phyloP scores from a whole-genome alignment of 1,140 invertebrate genomes.

The Magallana ariakensis region DNA sequence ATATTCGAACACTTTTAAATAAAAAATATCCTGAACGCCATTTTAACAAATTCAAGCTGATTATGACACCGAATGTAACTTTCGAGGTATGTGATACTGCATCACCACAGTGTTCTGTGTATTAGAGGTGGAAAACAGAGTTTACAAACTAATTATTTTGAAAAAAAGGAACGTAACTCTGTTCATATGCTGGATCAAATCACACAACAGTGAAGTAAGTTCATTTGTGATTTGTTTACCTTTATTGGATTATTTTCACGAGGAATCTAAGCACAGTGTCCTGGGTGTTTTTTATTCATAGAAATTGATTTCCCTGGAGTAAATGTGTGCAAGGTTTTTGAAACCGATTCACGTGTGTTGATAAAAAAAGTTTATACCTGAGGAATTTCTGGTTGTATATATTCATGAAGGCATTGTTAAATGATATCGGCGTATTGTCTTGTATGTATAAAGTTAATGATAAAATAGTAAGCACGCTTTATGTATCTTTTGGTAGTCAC shows the following conservation, averaged over 20 bases:
- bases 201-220: slow-evolving; percentile 18
- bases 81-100: slow-evolving; percentile 35
- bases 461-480: neutral
- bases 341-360: slow-evolving; percentile 1
- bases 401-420: neutral
- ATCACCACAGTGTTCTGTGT: neutral
- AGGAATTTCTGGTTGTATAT: slow-evolving; percentile 20
- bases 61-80: slow-evolving; percentile 36
- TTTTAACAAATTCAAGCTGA: slow-evolving; percentile 20
- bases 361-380: neutral
- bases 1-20: slow-evolving; percentile 61
- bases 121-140: neutral
- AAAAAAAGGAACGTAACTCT: slow-evolving; percentile 42
- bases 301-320: neutral
- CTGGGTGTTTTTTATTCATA: neutral
- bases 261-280: neutral
- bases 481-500: neutral
- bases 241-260: neutral
- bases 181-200: neutral
- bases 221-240: slow-evolving; percentile 9
- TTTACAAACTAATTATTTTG: slow-evolving; percentile 33
- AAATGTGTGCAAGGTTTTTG: neutral
- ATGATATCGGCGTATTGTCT: neutral
- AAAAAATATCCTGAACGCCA: neutral
- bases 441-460: neutral